Evolutionary conservation across 1,140 invertebrate species (phyloP).

Genomic region (Drosophila lowei): DNA sequence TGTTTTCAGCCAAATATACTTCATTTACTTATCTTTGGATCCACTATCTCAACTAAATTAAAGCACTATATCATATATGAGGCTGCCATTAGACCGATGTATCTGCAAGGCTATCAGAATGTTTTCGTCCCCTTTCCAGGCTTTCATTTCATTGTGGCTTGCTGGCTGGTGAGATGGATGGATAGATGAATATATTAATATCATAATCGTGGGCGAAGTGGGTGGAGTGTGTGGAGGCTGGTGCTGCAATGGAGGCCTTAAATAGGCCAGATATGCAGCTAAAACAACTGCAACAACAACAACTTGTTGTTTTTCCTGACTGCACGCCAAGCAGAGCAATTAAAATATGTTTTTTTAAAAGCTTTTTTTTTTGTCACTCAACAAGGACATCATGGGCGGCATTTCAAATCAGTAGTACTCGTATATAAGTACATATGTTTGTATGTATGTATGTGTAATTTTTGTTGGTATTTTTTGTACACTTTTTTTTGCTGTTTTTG

Average conservation of each 20-base stretch:
- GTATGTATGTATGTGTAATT: not conserved
- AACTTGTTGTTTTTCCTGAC: constrained; percentile 38
- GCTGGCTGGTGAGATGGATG: not conserved
- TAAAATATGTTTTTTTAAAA: constrained; percentile 40
- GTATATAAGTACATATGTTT: constrained; percentile 5
- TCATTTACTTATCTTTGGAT: no score
- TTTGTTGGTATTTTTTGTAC: constrained; percentile 9
- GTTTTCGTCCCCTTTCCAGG: no score
- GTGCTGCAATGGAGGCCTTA: constrained; percentile 25
- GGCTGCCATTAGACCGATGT: not conserved
- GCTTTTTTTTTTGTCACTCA: constrained; percentile 29
- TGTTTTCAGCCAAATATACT: constrained; percentile 4
- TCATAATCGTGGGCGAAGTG: constrained; percentile 25
- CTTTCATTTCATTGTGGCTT: not conserved
- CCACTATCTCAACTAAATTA: no score
- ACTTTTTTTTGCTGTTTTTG: constrained; percentile 38
- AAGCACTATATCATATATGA: no score
- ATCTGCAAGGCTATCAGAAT: no score
- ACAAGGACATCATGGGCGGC: constrained; percentile 59
- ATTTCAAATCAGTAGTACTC: constrained; percentile 33
- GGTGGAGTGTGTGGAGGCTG: not conserved
- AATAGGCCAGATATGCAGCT: constrained; percentile 59
- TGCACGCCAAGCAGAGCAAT: constrained; percentile 36
- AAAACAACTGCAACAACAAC: constrained; percentile 23
- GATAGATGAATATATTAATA: constrained; percentile 36